Conservation (phyloP, 2,797 vertebrate species). For the Cygnus olor region DNA sequence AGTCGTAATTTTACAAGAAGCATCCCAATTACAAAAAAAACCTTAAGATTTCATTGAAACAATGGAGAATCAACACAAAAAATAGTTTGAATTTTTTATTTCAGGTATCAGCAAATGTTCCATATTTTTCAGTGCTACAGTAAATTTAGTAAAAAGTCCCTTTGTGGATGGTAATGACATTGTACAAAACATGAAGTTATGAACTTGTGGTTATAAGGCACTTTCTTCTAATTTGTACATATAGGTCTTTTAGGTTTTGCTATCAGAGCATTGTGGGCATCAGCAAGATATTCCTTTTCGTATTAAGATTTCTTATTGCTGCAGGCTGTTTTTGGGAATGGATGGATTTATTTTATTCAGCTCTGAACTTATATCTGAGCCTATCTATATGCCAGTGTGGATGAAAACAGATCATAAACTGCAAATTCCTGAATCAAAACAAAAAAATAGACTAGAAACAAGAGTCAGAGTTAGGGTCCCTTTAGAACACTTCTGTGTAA, state of each 20-base stretch:
- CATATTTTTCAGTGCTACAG: not conserved
- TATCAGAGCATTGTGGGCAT: not conserved
- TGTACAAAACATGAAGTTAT: not conserved
- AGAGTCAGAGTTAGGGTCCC: not conserved
- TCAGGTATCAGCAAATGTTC: not conserved
- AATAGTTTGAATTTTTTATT: not conserved
- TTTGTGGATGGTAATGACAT: not conserved
- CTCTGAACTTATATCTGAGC: not conserved
- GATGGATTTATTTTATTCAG: slow-evolving; percentile 16
- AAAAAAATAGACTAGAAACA: slow-evolving; percentile 4
- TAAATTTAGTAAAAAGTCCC: not conserved
- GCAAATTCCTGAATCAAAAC: not conserved
- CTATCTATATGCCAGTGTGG: not conserved
- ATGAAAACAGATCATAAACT: slow-evolving; percentile 4
- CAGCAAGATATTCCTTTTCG: not conserved
- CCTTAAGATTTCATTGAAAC: not conserved
- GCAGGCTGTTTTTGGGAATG: not conserved
- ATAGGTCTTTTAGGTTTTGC: not conserved
- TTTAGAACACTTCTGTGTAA: slow-evolving; percentile 13
- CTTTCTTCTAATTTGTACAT: not conserved
- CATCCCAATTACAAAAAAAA: rapidly evolving
- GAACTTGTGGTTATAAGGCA: not conserved
- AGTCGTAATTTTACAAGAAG: not conserved
- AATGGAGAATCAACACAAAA: not conserved
- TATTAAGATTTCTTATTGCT: not conserved